Percentiles rank a stretch among this genome's conserved stretches.
Evolutionary conservation across 2,888 invertebrate genomes (phyloP).

Genomic region (Drosophila silvestris): DNA sequence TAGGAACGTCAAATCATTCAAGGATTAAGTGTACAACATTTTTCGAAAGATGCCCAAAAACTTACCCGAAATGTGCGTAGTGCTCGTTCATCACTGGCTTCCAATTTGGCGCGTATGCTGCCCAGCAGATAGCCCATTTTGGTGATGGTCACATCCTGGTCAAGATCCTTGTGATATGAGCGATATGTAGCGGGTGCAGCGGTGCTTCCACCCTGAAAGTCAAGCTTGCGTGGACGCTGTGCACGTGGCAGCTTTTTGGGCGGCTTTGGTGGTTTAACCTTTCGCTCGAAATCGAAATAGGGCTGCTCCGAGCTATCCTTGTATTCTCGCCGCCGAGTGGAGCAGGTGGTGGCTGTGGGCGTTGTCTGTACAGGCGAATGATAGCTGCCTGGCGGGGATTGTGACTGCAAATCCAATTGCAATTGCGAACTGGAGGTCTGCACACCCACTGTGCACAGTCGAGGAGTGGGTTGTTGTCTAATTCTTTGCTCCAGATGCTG

Average conservation of each 20-base stretch:
- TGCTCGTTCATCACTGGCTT: conserved; percentile 81
- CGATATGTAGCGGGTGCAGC: conserved; percentile 76
- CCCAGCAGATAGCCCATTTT: conserved; percentile 83
- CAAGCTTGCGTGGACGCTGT: conserved; percentile 70
- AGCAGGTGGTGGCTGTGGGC: conserved; percentile 50
- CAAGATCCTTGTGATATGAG: conserved; percentile 82
- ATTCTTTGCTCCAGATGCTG: conserved; percentile 6
- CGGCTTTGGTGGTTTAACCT: conserved; percentile 78
- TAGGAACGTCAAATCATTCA: neutral
- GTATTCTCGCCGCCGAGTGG: conserved; percentile 30
- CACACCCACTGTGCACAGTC: conserved; percentile 76
- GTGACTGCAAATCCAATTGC: conserved; percentile 63
- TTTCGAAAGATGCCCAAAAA: neutral
- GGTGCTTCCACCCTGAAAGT: conserved; percentile 62
- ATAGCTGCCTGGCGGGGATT: conserved; percentile 83
- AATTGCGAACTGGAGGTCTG: conserved; percentile 73
- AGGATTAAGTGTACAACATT: neutral
- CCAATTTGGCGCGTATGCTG: conserved; percentile 82
- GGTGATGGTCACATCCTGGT: conserved; percentile 82
- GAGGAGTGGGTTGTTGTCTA: conserved; percentile 25
- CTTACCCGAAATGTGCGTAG: conserved; percentile 81
- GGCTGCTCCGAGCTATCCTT: conserved; percentile 36
- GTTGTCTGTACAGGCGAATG: conserved; percentile 81
- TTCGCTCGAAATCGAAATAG: conserved; percentile 83
- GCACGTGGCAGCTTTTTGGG: conserved; percentile 63